Conservation (phyloP, 2,797 vertebrate species). For the Gouania willdenowi region DNA sequence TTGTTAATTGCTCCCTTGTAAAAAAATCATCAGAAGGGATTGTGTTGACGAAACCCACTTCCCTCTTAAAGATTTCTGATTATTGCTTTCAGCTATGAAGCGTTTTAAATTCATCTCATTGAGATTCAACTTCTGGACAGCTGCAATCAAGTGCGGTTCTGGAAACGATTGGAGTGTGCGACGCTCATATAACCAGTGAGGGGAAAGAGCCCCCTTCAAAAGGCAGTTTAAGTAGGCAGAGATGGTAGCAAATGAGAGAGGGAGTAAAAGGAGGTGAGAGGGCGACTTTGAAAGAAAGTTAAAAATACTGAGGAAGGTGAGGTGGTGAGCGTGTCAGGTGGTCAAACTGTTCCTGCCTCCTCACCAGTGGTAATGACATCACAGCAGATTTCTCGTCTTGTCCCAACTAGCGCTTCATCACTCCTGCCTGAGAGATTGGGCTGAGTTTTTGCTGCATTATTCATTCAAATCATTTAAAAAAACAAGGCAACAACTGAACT, state of each 20-base stretch:
- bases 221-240: conserved; percentile 12
- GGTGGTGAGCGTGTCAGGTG: conserved; percentile 55
- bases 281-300: conserved; percentile 36
- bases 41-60: conserved; percentile 19
- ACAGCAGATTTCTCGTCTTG: conserved; percentile 48
- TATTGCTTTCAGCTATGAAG: conserved; percentile 12
- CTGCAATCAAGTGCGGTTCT: conserved; percentile 26
- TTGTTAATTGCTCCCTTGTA: conserved; percentile 42
- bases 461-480: no score
- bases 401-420: conserved; percentile 15
- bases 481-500: no score
- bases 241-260: conserved; percentile 25
- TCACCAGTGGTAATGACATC: conserved; percentile 64
- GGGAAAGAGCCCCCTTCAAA: conserved; percentile 12
- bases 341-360: conserved; percentile 58
- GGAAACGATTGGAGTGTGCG: conserved; percentile 28
- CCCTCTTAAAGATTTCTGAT: background rate
- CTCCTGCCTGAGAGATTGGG: no score
- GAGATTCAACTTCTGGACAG: conserved; percentile 4
- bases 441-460: no score
- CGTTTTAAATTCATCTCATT: conserved; percentile 6
- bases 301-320: conserved; percentile 49
- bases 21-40: conserved; percentile 9
- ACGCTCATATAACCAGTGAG: conserved; percentile 21
- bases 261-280: conserved; percentile 29